A percentile compares a stretch with the other conserved stretches of the same genome.
phyloP scores from a whole-genome alignment of 2,888 invertebrate species.

The Linyphia triangularis region DNA sequence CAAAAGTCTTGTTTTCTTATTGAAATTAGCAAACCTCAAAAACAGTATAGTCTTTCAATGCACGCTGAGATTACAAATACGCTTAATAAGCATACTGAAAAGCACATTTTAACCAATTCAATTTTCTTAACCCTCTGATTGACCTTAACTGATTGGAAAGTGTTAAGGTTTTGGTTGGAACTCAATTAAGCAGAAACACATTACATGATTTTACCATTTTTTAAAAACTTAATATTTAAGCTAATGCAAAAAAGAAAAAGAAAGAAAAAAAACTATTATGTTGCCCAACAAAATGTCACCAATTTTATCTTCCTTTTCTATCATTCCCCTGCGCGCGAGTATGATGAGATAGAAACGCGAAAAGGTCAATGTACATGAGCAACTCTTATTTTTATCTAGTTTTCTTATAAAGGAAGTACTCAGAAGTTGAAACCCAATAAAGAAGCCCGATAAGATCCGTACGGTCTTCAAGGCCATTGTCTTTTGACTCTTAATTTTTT shows the following conservation, averaged over 20 bases:
- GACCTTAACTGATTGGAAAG: too few relatives aligned
- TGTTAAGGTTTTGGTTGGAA: too few relatives aligned
- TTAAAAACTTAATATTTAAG: not conserved
- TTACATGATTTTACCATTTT: not conserved
- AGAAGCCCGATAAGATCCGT: slow-evolving; percentile 31
- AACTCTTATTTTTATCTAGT: slow-evolving; percentile 11
- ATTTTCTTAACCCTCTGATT: too few relatives aligned
- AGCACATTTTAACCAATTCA: too few relatives aligned
- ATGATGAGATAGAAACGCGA: not conserved
- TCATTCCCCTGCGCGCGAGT: not conserved
- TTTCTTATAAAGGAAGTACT: slow-evolving; percentile 3
- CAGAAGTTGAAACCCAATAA: slow-evolving; percentile 6
- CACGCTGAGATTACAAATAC: too few relatives aligned
- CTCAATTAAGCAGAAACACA: too few relatives aligned
- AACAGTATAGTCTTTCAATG: too few relatives aligned
- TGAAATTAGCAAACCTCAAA: too few relatives aligned
- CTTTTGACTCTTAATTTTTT: slow-evolving; percentile 47
- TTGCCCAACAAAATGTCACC: not conserved
- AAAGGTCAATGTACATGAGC: slow-evolving; percentile 30
- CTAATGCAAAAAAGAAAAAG: not conserved
- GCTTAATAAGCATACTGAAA: too few relatives aligned
- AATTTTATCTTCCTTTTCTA: not conserved
- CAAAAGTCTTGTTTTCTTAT: too few relatives aligned
- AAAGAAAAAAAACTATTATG: not conserved
- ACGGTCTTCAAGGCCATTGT: slow-evolving; percentile 23